Evolutionary conservation across 2,113 vertebrate genomes (phyloP).

Genomic region (Spheniscus mendiculus): DNA sequence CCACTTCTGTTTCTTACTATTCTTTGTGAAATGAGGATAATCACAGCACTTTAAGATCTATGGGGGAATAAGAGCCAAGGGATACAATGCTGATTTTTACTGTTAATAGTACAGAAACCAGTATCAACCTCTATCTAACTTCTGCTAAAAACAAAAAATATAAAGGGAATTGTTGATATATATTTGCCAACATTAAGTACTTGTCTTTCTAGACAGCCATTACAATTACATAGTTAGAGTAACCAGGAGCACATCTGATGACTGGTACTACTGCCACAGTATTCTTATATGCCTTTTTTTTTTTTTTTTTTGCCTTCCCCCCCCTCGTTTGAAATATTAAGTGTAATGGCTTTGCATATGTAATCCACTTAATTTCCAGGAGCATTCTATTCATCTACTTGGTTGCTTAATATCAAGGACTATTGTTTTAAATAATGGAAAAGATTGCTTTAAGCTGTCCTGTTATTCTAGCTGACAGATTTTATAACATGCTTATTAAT

Average conservation of each 20-base stretch:
- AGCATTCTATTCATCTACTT: background rate
- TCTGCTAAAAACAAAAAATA: background rate
- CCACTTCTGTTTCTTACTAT: background rate
- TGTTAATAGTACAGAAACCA: background rate
- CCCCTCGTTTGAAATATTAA: background rate
- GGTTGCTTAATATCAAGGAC: background rate
- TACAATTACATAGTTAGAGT: background rate
- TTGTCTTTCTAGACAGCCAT: background rate
- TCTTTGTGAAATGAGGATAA: background rate
- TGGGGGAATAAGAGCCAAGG: background rate
- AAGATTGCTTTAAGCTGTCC: slow-evolving; percentile 25
- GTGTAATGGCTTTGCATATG: background rate
- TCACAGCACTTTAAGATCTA: background rate
- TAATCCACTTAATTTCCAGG: background rate
- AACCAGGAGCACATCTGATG: background rate
- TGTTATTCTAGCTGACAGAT: slow-evolving; percentile 34
- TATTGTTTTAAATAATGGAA: slow-evolving; percentile 17
- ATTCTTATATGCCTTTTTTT: background rate
- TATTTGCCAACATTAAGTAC: background rate
- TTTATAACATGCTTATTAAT: slow-evolving; percentile 54
- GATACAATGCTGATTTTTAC: background rate
- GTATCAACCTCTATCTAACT: background rate
- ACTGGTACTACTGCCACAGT: background rate
- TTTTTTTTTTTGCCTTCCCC: background rate
- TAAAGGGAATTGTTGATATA: background rate